A percentile compares a stretch with the other conserved stretches of the same genome.
These are phyloP conservation scores for Orestias chungarensis DNA, from an alignment of 2,797 vertebrate genomes.

Conservation along the genomic window DNA sequence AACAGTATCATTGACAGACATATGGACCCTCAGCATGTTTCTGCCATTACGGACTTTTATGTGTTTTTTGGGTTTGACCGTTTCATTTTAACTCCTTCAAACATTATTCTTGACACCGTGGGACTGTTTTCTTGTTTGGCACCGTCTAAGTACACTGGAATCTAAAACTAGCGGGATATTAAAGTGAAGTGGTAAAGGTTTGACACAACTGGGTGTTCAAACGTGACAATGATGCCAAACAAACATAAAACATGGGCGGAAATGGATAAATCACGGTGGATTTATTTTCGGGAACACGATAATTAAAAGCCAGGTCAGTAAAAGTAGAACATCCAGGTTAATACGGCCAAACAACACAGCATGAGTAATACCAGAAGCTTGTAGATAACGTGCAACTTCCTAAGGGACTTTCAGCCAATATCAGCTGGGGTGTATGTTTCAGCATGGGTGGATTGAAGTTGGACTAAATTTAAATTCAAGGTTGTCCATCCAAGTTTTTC, in stretches of 20 bases:
- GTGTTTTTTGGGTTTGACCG: background rate
- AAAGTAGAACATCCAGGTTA: background rate
- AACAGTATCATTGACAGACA: background rate
- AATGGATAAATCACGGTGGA: background rate
- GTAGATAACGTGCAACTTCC: background rate
- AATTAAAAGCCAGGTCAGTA: background rate
- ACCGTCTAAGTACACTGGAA: background rate
- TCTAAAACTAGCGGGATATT: background rate
- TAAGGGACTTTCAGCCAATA: background rate
- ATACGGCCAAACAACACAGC: background rate
- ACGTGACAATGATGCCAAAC: background rate
- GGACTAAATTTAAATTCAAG: background rate
- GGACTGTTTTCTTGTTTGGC: background rate
- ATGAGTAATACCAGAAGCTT: background rate
- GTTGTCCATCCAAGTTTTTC: background rate
- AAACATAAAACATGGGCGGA: background rate
- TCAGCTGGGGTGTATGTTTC: background rate
- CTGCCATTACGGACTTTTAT: background rate
- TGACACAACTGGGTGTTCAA: background rate
- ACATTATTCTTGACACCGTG: background rate
- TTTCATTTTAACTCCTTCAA: background rate
- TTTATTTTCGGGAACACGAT: too few relatives aligned
- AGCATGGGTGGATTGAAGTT: too few relatives aligned
- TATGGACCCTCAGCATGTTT: background rate
- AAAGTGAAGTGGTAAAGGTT: background rate